Percentiles rank a stretch among this genome's conserved stretches.
Conservation (phyloP, 2,888 invertebrate species). For the Drosophila kambysellisi region DNA sequence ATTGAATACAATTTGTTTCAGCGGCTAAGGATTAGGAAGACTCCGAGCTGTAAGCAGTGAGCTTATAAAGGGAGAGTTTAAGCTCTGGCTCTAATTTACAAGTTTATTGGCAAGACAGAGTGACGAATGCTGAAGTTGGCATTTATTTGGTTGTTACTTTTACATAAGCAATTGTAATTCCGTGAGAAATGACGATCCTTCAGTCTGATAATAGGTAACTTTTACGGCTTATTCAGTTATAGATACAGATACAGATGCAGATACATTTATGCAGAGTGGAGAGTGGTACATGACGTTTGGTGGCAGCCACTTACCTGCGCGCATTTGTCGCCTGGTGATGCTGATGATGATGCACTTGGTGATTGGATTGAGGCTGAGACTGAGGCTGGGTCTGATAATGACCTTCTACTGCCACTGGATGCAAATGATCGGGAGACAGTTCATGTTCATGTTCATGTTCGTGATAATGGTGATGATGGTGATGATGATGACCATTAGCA, state of each 20-base stretch:
- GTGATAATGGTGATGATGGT: constrained; percentile 27
- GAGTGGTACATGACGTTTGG: neutral
- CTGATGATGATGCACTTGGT: constrained; percentile 34
- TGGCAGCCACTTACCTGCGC: constrained; percentile 77
- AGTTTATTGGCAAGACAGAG: constrained; percentile 2
- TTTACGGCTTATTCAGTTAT: neutral
- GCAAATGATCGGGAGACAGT: constrained; percentile 25
- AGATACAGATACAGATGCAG: constrained; percentile 2
- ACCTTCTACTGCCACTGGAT: constrained; percentile 46
- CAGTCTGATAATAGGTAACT: neutral
- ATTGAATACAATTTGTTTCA: constrained; percentile 46
- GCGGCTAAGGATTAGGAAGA: constrained; percentile 38
- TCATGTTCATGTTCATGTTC: constrained; percentile 21
- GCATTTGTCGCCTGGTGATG: constrained; percentile 74
- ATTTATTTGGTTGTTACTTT: neutral
- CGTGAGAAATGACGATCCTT: neutral
- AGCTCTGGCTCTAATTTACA: constrained; percentile 5
- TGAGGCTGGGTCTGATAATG: constrained; percentile 31
- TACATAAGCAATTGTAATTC: neutral
- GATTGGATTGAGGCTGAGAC: constrained; percentile 41
- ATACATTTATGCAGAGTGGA: constrained; percentile 2
- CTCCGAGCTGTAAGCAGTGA: neutral
- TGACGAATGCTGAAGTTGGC: constrained; percentile 4
- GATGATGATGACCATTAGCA: constrained; percentile 56
- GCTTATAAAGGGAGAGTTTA: constrained; percentile 21